These are phyloP conservation scores for Sipunculus nudus DNA, from an alignment of 2,888 invertebrate species.

Conservation along the genomic window DNA sequence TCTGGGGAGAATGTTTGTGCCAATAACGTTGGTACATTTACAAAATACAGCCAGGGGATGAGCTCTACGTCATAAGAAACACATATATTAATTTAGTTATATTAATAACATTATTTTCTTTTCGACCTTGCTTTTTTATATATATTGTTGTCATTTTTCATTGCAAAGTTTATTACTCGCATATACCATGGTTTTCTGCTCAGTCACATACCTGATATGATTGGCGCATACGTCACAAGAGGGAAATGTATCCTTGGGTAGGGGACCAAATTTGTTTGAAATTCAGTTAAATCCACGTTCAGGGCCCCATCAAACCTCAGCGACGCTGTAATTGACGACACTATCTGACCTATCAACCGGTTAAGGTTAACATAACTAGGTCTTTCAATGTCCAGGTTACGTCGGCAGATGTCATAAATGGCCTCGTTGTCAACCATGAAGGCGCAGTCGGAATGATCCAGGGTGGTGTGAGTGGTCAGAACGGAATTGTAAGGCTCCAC, in stretches of 20 bases:
- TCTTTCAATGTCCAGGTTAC: constrained; percentile 82
- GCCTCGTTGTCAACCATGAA: constrained; percentile 87
- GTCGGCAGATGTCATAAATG: constrained; percentile 81
- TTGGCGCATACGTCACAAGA: constrained; percentile 74
- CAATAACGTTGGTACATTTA: too few relatives aligned
- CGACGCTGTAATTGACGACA: constrained; percentile 35
- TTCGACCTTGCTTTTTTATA: too few relatives aligned
- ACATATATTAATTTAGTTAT: too few relatives aligned
- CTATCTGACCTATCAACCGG: constrained; percentile 30
- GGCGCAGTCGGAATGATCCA: constrained; percentile 92
- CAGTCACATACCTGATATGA: constrained; percentile 33
- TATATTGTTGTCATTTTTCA: too few relatives aligned
- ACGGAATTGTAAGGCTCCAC: constrained; percentile 97
- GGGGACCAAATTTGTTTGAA: constrained; percentile 38
- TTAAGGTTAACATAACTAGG: constrained; percentile 73
- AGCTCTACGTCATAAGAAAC: too few relatives aligned
- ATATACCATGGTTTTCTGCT: background rate
- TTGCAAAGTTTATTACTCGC: too few relatives aligned
- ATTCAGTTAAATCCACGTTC: constrained; percentile 35
- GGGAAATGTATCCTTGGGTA: constrained; percentile 82
- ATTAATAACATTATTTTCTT: too few relatives aligned
- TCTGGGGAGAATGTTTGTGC: too few relatives aligned
- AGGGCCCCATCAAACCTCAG: constrained; percentile 32
- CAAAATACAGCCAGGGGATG: too few relatives aligned
- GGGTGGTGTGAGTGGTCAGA: constrained; percentile 90